Conservation (phyloP, 2,888 invertebrate genomes). For the Mesochorus sp. region DNA sequence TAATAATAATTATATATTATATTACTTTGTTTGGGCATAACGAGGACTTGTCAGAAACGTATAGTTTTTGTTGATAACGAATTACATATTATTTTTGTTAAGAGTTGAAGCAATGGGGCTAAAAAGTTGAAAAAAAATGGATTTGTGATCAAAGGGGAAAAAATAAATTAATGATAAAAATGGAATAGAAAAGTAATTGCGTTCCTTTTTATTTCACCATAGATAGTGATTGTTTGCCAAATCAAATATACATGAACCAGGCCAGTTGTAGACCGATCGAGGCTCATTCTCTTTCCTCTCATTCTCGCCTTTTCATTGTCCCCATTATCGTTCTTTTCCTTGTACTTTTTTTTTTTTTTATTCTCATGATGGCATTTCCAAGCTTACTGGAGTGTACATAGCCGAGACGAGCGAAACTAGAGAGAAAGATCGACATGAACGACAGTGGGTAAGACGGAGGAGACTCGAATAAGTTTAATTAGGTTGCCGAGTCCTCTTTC, state of each 20-base stretch:
- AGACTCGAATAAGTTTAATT: conserved; percentile 44
- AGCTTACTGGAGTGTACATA: background rate
- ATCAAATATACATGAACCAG: background rate
- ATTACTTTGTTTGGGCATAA: too few relatives aligned
- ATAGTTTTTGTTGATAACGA: too few relatives aligned
- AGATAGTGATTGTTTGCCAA: background rate
- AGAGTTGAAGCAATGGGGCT: too few relatives aligned
- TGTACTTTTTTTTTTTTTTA: background rate
- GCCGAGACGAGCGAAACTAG: background rate
- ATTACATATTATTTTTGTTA: too few relatives aligned
- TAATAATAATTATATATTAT: too few relatives aligned
- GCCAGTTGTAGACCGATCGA: background rate
- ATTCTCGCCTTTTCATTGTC: background rate
- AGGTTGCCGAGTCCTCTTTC: conserved; percentile 40
- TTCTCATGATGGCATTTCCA: background rate
- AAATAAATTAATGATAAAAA: too few relatives aligned
- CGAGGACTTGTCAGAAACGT: too few relatives aligned
- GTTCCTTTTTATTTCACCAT: background rate
- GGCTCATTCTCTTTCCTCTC: background rate
- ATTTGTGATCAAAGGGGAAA: too few relatives aligned
- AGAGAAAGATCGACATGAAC: conserved; percentile 11
- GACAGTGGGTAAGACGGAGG: conserved; percentile 13
- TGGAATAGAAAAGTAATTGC: too few relatives aligned
- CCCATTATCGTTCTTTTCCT: conserved; percentile 10
- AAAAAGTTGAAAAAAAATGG: too few relatives aligned